Percentiles rank a stretch among this genome's conserved stretches.
These are phyloP conservation scores for Habroteleia sp. DNA, from an alignment of 2,888 invertebrate species.

Conservation along the genomic window DNA sequence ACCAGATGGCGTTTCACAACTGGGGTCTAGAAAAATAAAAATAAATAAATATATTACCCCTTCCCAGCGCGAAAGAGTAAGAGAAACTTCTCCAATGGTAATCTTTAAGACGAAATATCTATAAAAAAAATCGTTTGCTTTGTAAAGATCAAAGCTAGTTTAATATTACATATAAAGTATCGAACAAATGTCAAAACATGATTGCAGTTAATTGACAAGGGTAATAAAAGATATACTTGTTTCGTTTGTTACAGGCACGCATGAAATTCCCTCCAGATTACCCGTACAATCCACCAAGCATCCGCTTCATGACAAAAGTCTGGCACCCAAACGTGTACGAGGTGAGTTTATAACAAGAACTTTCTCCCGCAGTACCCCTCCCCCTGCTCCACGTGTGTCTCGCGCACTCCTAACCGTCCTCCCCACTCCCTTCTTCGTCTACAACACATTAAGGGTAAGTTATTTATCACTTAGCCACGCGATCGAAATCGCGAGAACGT, in stretches of 20 bases:
- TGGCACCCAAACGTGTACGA: slow-evolving; percentile 99
- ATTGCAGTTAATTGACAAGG: slow-evolving; percentile 16
- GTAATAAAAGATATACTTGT: slow-evolving; percentile 25
- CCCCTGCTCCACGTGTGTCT: slow-evolving; percentile 22
- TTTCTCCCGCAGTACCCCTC: slow-evolving; percentile 57
- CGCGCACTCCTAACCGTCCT: slow-evolving; percentile 15
- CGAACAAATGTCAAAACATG: background rate
- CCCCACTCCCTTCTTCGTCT: background rate
- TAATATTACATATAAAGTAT: background rate
- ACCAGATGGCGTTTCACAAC: no score
- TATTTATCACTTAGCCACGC: slow-evolving; percentile 10
- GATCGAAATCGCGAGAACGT: slow-evolving; percentile 1
- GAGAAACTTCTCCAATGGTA: no score
- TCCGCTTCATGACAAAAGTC: slow-evolving; percentile 98
- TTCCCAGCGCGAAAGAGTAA: no score
- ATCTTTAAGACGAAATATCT: background rate
- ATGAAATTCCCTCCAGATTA: slow-evolving; percentile 99
- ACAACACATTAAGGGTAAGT: slow-evolving; percentile 17
- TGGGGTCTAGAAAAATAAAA: no score
- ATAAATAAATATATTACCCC: no score
- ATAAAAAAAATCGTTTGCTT: slow-evolving; percentile 2
- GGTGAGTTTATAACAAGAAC: slow-evolving; percentile 84
- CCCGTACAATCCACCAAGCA: slow-evolving; percentile 98
- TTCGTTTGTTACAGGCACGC: slow-evolving; percentile 91
- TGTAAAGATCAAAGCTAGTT: slow-evolving; percentile 1